Conservation (phyloP, 2,797 vertebrate genomes). For the Enteromius paludinosus region DNA sequence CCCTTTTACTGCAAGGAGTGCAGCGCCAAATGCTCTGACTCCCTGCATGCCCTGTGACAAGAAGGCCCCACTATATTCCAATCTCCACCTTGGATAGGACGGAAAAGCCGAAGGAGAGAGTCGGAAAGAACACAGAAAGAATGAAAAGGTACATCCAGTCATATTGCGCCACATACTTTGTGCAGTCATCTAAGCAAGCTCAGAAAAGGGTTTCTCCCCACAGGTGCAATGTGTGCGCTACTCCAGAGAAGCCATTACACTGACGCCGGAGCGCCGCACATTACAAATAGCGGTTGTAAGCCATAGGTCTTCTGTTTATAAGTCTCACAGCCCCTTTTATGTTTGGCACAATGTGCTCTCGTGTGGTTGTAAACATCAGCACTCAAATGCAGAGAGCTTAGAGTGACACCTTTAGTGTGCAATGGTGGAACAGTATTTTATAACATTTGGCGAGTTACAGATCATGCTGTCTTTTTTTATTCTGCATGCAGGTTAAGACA, state of each 20-base stretch:
- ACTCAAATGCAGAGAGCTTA: constrained; percentile 15
- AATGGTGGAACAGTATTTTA: constrained; percentile 16
- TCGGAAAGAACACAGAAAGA: background rate
- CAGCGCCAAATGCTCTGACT: constrained; percentile 22
- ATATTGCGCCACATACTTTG: background rate
- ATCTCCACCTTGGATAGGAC: constrained; percentile 1
- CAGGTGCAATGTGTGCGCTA: constrained; percentile 30
- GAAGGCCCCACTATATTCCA: constrained; percentile 28
- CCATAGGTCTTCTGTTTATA: constrained; percentile 41
- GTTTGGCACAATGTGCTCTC: constrained; percentile 19
- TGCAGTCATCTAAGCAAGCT: constrained; percentile 18
- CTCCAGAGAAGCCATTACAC: constrained; percentile 25
- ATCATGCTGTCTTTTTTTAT: constrained; percentile 5
- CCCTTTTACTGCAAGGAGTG: constrained; percentile 35
- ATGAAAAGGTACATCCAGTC: background rate
- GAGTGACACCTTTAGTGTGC: constrained; percentile 35
- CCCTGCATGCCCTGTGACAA: constrained; percentile 41
- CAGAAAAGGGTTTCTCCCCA: background rate
- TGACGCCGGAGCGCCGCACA: background rate
- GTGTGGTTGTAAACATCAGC: constrained; percentile 43
- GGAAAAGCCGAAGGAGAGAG: background rate
- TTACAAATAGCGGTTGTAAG: constrained; percentile 12
- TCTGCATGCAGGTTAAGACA: background rate
- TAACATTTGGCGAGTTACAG: constrained; percentile 1
- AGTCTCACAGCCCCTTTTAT: constrained; percentile 32